phyloP scores from a whole-genome alignment of 1,140 invertebrate species.

The Protaetia brevitarsis region DNA sequence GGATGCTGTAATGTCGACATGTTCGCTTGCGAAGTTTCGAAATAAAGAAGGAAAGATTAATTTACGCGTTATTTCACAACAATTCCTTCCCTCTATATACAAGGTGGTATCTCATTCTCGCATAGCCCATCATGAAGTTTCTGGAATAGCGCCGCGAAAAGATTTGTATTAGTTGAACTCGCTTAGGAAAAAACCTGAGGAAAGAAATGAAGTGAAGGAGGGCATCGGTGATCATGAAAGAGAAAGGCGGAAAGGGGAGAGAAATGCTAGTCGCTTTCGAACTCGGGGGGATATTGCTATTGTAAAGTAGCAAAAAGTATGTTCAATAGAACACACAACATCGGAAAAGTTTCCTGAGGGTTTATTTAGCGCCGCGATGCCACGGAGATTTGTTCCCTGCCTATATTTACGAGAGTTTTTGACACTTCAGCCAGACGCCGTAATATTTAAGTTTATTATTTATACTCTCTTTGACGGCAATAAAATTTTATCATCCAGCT shows the following conservation, averaged over 20 bases:
- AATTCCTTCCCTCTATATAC: too few species aligned
- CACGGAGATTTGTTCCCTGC: slow-evolving; percentile 23
- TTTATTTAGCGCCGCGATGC: slow-evolving; percentile 21
- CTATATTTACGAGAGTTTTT: slow-evolving; percentile 30
- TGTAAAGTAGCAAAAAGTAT: slow-evolving; percentile 31
- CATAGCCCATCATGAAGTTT: too few species aligned
- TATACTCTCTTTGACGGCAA: slow-evolving; percentile 17
- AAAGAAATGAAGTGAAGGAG: too few species aligned
- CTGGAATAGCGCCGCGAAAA: too few species aligned
- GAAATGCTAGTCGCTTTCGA: background rate
- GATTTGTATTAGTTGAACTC: too few species aligned
- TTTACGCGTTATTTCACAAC: too few species aligned
- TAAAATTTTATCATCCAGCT: slow-evolving; percentile 15
- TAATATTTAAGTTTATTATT: slow-evolving; percentile 19
- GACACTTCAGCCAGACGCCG: slow-evolving; percentile 26
- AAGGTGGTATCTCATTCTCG: too few species aligned
- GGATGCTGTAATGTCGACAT: too few species aligned
- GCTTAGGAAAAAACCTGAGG: too few species aligned
- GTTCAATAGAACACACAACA: slow-evolving; percentile 26
- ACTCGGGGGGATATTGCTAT: slow-evolving; percentile 28
- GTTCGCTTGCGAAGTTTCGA: too few species aligned
- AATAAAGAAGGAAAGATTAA: too few species aligned
- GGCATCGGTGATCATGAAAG: too few species aligned
- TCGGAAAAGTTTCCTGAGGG: slow-evolving; percentile 26
- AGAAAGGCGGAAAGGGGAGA: background rate